phyloP scores from a whole-genome alignment of 2,888 invertebrate species.

The Temnothorax rugatulus region DNA sequence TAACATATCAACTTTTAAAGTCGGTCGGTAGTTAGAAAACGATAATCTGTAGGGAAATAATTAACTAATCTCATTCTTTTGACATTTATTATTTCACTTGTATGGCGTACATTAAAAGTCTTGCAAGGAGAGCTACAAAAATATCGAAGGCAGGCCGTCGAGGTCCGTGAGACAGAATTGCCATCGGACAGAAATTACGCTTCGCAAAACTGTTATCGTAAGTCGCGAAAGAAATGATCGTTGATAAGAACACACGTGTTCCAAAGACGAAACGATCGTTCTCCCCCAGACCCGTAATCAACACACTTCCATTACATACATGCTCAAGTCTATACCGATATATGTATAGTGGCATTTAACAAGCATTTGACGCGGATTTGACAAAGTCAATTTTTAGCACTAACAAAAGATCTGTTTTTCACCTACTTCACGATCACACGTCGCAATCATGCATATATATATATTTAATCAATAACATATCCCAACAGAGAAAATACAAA shows the following conservation, averaged over 20 bases:
- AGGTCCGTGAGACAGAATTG: constrained; percentile 16
- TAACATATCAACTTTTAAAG: not conserved
- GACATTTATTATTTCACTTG: not conserved
- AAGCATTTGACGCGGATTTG: not conserved
- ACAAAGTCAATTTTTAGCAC: not conserved
- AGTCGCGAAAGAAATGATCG: constrained; percentile 73
- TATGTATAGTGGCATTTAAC: not conserved
- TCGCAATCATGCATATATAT: not conserved
- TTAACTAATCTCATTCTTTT: not conserved
- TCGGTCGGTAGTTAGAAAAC: not conserved
- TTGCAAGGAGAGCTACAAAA: constrained; percentile 1
- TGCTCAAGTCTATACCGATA: not conserved
- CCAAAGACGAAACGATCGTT: constrained; percentile 75
- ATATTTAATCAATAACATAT: not conserved
- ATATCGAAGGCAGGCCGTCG: not conserved
- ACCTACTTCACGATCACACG: not conserved
- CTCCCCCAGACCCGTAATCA: constrained; percentile 33
- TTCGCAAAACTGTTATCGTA: constrained; percentile 70
- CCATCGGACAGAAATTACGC: constrained; percentile 67
- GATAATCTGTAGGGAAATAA: not conserved
- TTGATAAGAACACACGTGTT: constrained; percentile 80
- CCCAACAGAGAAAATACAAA: not conserved
- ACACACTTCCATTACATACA: constrained; percentile 1
- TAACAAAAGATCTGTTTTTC: not conserved
- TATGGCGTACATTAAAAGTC: not conserved